Base-by-base conservation (phyloP, 2,113 vertebrate species). In the Lagenorhynchus albirostris region DNA sequence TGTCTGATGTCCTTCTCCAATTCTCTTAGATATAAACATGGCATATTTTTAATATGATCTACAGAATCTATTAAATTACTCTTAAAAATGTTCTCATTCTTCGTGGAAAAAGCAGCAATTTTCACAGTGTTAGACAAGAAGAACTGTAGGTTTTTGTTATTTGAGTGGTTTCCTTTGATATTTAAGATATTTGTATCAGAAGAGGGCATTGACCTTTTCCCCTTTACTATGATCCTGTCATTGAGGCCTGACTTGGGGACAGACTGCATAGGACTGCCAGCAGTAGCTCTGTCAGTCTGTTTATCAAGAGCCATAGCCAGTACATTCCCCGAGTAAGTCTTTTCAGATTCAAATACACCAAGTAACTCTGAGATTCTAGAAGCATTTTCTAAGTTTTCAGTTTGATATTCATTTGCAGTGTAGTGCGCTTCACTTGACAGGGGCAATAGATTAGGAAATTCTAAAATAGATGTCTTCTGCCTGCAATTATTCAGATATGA, bases 311-410 rank as follows among this genome's bases (percentile, higher is more conserved):
- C 93, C 94, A 94, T 55, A 58, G 92, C 94, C 62, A 97, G 70
- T 25, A 50, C 26, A 44, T 97, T n/a, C 1, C 70, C 95, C 4
- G 97, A 98, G 93, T 65, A 95, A 36, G 31, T 93, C 74, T 98
- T 91, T 73, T 96, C 96, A 93, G 88, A 96, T 97, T 98, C 91
- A 97, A 96, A 82, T 55, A 95, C 80, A 68, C 87, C 87, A 81
- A 98, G 21, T 95, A 97, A 93, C 95, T 98, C 89, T 95, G 98
- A 95, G 76, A 97, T 98, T 97, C 95, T 97, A 94, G 96, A 76
- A 33, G 23, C 6, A 8, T 76, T 94, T 97, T 92, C 91, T 91
- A 98, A 82, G 31, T 97, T 98, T 93, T 95, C 91, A 79, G 93
- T 96, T 70, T 89, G 88, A 41, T 93, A 62, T 82, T 97, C 95